A percentile compares a stretch with the other conserved stretches of the same genome.
Conservation (phyloP, 2,888 invertebrate species). For the Ectemnius continuus region DNA sequence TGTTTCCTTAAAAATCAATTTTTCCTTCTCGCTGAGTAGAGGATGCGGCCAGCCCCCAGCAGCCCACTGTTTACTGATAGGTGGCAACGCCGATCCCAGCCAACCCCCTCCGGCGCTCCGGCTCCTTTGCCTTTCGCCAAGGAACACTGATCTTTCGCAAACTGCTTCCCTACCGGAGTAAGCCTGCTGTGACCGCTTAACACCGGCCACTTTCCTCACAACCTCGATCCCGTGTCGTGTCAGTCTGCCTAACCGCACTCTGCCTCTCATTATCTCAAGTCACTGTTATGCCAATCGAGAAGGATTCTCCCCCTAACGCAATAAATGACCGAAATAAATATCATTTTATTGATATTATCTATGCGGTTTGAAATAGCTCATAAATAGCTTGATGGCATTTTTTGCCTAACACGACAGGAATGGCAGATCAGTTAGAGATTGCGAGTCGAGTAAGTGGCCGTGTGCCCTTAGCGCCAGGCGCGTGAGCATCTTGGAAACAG, state of each 20-base stretch:
- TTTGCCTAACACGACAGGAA: no score
- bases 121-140: background rate
- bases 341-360: no score
- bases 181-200: conserved; percentile 26
- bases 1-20: conserved; percentile 31
- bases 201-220: conserved; percentile 8
- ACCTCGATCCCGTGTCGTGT: conserved; percentile 10
- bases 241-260: conserved; percentile 11
- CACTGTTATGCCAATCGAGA: background rate
- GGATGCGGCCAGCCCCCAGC: background rate
- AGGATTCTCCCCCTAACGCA: no score
- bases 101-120: no score
- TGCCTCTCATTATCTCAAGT: conserved; percentile 6
- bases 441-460: background rate
- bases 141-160: conserved; percentile 20
- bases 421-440: no score
- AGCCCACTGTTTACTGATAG: no score
- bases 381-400: no score
- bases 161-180: conserved; percentile 21
- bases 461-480: conserved; percentile 35
- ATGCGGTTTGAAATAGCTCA: no score
- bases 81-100: no score
- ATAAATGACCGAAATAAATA: no score
- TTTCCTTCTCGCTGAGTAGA: background rate
- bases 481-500: conserved; percentile 46